Evolutionary conservation across 1,140 invertebrate genomes (phyloP).

Genomic region (Pseudobourletiella spinata): DNA sequence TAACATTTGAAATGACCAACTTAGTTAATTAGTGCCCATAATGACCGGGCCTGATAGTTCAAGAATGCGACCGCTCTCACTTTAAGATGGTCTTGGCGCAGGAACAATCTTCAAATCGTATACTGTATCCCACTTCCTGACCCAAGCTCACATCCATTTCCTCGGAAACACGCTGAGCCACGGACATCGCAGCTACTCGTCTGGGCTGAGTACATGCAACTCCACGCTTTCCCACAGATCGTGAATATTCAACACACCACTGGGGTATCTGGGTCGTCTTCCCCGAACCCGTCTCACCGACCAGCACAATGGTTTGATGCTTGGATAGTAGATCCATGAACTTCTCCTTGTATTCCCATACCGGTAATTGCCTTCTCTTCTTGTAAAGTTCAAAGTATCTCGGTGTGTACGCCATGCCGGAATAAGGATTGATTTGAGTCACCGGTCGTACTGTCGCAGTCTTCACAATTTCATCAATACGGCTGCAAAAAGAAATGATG

Average conservation of each 20-base stretch:
- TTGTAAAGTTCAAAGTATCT: constrained; percentile 73
- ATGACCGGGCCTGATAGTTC: not conserved
- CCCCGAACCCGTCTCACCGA: constrained; percentile 89
- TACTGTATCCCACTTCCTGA: constrained; percentile 98
- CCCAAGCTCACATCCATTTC: constrained; percentile 98
- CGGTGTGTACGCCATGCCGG: constrained; percentile 63
- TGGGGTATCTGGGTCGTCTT: constrained; percentile 95
- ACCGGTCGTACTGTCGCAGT: constrained; percentile 41
- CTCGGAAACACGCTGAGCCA: constrained; percentile 94
- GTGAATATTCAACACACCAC: constrained; percentile 81
- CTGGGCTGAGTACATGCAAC: constrained; percentile 97
- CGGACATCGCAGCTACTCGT: constrained; percentile 97
- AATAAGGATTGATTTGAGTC: constrained; percentile 59
- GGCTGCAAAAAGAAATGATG: constrained; percentile 13
- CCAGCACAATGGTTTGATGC: constrained; percentile 81
- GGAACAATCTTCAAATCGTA: constrained; percentile 99
- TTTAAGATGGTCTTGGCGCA: constrained; percentile 82
- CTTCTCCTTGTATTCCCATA: constrained; percentile 94
- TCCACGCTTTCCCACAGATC: constrained; percentile 59
- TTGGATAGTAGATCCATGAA: constrained; percentile 86
- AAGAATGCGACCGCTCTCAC: constrained; percentile 40
- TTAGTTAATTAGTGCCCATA: not conserved
- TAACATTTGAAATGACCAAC: constrained; percentile 10
- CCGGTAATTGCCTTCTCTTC: constrained; percentile 85
- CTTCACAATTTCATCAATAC: constrained; percentile 13